These are phyloP conservation scores for Halcyon badia DNA, from an alignment of 2,797 vertebrate genomes.

Conservation along the genomic window DNA sequence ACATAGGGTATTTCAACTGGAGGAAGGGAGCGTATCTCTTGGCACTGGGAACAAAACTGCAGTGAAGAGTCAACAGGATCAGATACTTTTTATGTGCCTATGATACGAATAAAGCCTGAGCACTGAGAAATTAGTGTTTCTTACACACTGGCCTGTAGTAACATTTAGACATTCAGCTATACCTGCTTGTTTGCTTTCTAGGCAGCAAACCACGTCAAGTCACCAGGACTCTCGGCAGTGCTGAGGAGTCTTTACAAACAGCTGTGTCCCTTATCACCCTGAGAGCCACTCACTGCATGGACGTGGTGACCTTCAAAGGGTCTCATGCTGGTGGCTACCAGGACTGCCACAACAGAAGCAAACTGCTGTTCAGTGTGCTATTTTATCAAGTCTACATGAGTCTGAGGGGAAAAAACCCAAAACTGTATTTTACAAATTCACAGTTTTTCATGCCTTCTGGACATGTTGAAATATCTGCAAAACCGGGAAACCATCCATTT, in stretches of 20 bases:
- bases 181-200: slow-evolving; percentile 43
- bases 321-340: neutral
- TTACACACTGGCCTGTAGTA: neutral
- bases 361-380: neutral
- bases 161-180: slow-evolving; percentile 26
- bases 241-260: neutral
- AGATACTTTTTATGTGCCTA: neutral
- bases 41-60: neutral
- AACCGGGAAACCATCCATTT: neutral
- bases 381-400: neutral
- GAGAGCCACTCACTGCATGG: neutral
- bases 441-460: neutral
- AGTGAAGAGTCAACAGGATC: neutral
- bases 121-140: slow-evolving; percentile 23
- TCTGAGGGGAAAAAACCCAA: neutral
- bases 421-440: neutral
- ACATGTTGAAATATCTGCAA: neutral
- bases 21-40: neutral
- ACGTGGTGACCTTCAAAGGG: neutral
- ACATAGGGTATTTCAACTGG: neutral
- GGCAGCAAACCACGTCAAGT: neutral
- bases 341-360: neutral
- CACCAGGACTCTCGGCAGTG: neutral
- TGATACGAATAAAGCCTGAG: neutral
- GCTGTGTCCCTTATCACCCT: neutral